phyloP scores from a whole-genome alignment of 2,797 vertebrate species.

The Micrastur ruficollis region DNA sequence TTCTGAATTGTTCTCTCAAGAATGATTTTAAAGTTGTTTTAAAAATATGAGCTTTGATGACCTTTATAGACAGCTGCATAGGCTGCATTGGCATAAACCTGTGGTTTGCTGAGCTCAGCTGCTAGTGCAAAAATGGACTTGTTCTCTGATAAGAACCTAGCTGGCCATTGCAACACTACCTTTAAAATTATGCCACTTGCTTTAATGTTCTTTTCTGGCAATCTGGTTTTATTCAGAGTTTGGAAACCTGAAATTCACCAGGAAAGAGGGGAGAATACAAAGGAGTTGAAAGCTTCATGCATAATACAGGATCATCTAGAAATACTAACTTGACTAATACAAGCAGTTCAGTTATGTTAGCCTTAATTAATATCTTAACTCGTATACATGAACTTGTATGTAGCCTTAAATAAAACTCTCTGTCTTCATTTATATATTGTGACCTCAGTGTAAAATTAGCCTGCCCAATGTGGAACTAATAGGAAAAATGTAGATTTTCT shows the following conservation, averaged over 20 bases:
- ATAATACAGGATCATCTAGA: neutral
- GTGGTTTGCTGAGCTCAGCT: conserved; percentile 8
- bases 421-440: neutral
- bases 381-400: neutral
- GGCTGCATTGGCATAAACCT: neutral
- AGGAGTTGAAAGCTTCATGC: neutral
- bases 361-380: neutral
- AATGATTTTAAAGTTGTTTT: neutral
- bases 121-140: neutral
- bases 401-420: neutral
- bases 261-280: neutral
- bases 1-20: neutral
- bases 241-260: neutral
- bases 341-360: neutral
- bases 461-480: neutral
- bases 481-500: neutral
- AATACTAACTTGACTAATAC: neutral
- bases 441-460: neutral
- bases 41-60: neutral
- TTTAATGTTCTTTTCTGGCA: neutral
- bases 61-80: neutral
- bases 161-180: neutral
- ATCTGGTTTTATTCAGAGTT: neutral
- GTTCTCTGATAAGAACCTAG: neutral
- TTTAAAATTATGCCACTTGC: neutral